Percentiles rank a stretch among this genome's conserved stretches.
Conservation (phyloP, 2,113 vertebrate genomes). For the Mormoops blainvillei region DNA sequence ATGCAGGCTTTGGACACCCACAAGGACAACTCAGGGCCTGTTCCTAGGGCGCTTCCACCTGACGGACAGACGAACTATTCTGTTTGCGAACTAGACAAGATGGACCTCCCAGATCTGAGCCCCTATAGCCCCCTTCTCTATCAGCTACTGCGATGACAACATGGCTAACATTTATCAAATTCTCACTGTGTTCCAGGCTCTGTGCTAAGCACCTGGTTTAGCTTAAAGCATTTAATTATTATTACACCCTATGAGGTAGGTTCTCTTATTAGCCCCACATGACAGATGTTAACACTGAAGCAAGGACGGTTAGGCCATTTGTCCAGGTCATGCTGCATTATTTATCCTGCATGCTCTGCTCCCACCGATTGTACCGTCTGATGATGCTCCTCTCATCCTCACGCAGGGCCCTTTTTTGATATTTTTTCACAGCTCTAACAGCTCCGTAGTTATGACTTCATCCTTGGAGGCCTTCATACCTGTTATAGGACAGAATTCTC, state of each 20-base stretch:
- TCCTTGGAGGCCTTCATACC: not conserved
- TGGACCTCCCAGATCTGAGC: not conserved
- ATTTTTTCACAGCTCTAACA: not conserved
- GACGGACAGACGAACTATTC: not conserved
- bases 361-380: not conserved
- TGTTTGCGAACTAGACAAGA: not conserved
- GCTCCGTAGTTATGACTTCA: not conserved
- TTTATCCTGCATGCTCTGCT: not conserved
- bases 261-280: not conserved
- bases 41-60: not conserved
- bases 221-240: not conserved
- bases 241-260: not conserved
- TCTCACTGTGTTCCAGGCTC: not conserved
- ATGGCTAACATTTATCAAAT: not conserved
- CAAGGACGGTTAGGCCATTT: not conserved
- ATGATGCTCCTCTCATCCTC: not conserved
- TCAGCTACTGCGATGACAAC: not conserved
- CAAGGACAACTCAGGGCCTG: not conserved
- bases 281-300: not conserved
- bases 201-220: not conserved
- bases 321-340: not conserved
- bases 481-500: constrained; percentile 29
- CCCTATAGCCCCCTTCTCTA: not conserved
- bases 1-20: not conserved
- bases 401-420: not conserved